Percentiles rank a stretch among this genome's conserved stretches.
Conservation (phyloP, 2,888 invertebrate genomes). For the Sussaba pulchella region DNA sequence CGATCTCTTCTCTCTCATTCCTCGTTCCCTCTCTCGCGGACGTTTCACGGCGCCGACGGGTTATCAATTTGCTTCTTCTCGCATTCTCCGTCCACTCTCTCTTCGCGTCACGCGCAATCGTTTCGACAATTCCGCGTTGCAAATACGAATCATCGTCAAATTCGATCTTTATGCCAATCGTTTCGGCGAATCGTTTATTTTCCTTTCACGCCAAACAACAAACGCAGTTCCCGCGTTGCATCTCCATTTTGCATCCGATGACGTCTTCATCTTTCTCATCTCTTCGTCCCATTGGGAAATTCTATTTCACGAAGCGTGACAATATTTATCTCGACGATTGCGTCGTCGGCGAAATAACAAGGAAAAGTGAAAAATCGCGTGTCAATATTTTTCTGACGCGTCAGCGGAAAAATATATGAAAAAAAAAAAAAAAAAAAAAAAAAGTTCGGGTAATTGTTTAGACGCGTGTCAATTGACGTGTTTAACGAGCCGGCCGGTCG, state of each 20-base stretch:
- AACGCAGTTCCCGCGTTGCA: background rate
- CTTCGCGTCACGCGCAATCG: too few species aligned
- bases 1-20: constrained; percentile 14
- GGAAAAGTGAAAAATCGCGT: background rate
- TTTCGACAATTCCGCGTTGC: background rate
- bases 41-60: constrained; percentile 6
- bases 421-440: too few species aligned
- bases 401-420: too few species aligned
- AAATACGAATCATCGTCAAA: background rate
- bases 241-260: background rate
- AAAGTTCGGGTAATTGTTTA: constrained; percentile 5
- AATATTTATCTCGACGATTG: constrained; percentile 5
- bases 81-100: background rate
- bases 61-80: constrained; percentile 28
- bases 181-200: background rate
- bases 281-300: background rate
- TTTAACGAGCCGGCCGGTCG: constrained; percentile 24
- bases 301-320: background rate
- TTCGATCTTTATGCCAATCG: background rate
- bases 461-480: constrained; percentile 21
- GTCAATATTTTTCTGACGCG: too few species aligned
- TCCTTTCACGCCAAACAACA: background rate
- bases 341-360: background rate
- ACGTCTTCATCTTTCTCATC: background rate
- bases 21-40: too few species aligned